Conservation (phyloP, 1,140 invertebrate species). For the Drosophila novamexicana region DNA sequence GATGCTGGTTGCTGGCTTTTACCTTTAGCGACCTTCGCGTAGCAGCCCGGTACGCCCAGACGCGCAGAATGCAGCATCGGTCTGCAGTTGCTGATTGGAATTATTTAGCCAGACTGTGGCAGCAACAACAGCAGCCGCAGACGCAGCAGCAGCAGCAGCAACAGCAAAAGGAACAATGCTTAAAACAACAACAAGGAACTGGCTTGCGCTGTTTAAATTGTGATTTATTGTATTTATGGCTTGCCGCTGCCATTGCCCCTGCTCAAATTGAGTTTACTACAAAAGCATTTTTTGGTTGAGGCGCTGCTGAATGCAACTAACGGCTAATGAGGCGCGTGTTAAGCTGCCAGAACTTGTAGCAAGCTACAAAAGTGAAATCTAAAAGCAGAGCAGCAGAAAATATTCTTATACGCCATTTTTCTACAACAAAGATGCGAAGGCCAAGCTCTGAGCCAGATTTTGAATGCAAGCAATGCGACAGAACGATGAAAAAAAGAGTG, state of each 20-base stretch:
- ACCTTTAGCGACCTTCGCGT: constrained; percentile 65
- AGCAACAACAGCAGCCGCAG: not conserved
- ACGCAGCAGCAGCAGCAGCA: constrained; percentile 4
- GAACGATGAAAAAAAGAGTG: constrained; percentile 3
- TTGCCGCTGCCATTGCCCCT: constrained; percentile 12
- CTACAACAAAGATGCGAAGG: constrained; percentile 5
- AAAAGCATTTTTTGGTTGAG: constrained; percentile 12
- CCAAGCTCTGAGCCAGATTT: constrained; percentile 35
- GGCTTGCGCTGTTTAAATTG: constrained; percentile 62
- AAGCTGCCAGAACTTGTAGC: constrained; percentile 43
- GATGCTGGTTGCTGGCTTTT: constrained; percentile 37
- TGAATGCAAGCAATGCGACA: constrained; percentile 33
- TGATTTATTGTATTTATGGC: constrained; percentile 71
- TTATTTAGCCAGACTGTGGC: constrained; percentile 61
- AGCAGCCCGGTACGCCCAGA: constrained; percentile 16
- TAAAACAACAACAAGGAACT: constrained; percentile 27
- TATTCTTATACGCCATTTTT: constrained; percentile 39
- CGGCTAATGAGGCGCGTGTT: constrained; percentile 71
- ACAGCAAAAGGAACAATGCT: constrained; percentile 27
- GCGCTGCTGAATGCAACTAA: constrained; percentile 57
- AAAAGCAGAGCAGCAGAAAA: constrained; percentile 40
- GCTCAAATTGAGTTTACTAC: constrained; percentile 52
- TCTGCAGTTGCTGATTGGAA: constrained; percentile 64
- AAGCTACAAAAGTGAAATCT: constrained; percentile 57
- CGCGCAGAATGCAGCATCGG: constrained; percentile 29